These are phyloP conservation scores for Athalia rosae DNA, from an alignment of 2,888 invertebrate species.

Conservation along the genomic window DNA sequence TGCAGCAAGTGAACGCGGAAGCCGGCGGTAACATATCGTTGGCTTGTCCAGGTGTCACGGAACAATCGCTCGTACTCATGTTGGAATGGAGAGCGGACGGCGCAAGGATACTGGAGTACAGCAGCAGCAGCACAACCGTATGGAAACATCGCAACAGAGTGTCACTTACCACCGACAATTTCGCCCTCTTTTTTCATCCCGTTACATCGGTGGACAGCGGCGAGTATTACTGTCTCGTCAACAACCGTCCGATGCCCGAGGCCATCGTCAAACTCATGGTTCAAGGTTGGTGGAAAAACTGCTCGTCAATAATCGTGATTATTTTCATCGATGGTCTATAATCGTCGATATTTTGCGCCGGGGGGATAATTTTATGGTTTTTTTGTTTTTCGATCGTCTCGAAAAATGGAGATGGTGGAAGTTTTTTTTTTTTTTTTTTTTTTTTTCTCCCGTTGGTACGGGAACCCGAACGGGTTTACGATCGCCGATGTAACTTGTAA, in stretches of 20 bases:
- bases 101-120: slow-evolving; percentile 75
- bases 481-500: too few relatives aligned
- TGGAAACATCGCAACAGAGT: slow-evolving; percentile 76
- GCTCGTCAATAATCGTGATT: too few relatives aligned
- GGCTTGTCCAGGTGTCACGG: slow-evolving; percentile 81
- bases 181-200: slow-evolving; percentile 79
- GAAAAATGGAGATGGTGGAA: too few relatives aligned
- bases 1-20: slow-evolving; percentile 78
- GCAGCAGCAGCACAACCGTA: slow-evolving; percentile 75
- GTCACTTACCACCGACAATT: slow-evolving; percentile 78
- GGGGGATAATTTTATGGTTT: too few relatives aligned
- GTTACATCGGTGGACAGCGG: slow-evolving; percentile 80
- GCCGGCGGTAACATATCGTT: slow-evolving; percentile 81
- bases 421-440: too few relatives aligned
- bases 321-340: too few relatives aligned
- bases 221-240: slow-evolving; percentile 82
- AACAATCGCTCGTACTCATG: slow-evolving; percentile 79
- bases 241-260: slow-evolving; percentile 81
- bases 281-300: slow-evolving; percentile 76
- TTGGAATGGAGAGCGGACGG: slow-evolving; percentile 78
- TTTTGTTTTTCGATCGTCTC: too few relatives aligned
- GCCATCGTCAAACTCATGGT: slow-evolving; percentile 80
- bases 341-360: too few relatives aligned
- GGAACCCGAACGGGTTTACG: too few relatives aligned
- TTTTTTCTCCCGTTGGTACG: too few relatives aligned